Percentiles rank a stretch among this genome's conserved stretches.
Evolutionary conservation across 2,888 invertebrate genomes (phyloP).

Genomic region (Hirtodrosophila alboralis): DNA sequence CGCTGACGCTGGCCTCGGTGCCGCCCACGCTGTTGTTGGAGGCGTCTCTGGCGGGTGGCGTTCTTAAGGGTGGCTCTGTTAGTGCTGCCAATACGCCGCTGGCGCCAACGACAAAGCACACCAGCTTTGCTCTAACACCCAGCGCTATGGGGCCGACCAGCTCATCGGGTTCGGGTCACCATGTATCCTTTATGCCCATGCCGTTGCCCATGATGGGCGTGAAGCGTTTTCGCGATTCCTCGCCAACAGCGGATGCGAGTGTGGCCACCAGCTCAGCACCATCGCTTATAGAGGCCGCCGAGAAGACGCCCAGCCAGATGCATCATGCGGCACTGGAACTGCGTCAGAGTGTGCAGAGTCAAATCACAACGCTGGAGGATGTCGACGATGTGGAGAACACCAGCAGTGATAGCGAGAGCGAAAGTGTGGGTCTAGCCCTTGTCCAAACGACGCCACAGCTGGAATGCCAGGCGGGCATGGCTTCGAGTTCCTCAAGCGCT

Average conservation of each 20-base stretch:
- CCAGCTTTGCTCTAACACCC: slow-evolving; percentile 81
- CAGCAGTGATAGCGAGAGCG: slow-evolving; percentile 53
- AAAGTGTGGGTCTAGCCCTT: slow-evolving; percentile 56
- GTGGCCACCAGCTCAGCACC: slow-evolving; percentile 67
- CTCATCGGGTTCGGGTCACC: slow-evolving; percentile 65
- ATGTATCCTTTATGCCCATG: slow-evolving; percentile 75
- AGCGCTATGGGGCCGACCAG: slow-evolving; percentile 72
- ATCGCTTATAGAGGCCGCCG: slow-evolving; percentile 53
- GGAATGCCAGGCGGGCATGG: slow-evolving; percentile 50
- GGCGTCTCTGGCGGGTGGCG: slow-evolving; percentile 40
- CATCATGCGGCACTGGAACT: slow-evolving; percentile 64
- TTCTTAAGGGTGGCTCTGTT: slow-evolving; percentile 42
- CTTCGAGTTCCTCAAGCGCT: slow-evolving; percentile 66
- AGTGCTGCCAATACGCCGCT: slow-evolving; percentile 70
- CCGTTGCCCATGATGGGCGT: slow-evolving; percentile 50
- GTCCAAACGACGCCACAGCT: slow-evolving; percentile 62
- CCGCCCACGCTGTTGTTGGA: slow-evolving; percentile 66
- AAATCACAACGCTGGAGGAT: slow-evolving; percentile 78
- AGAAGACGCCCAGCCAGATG: slow-evolving; percentile 27
- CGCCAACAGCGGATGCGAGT: slow-evolving; percentile 38
- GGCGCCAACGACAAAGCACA: slow-evolving; percentile 75
- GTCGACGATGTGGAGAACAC: slow-evolving; percentile 67
- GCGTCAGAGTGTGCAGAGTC: slow-evolving; percentile 74
- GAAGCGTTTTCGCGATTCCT: slow-evolving; percentile 55
- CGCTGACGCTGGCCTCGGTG: slow-evolving; percentile 73